phyloP scores from a whole-genome alignment of 2,113 vertebrate genomes.

The Hyperoodon ampullatus region DNA sequence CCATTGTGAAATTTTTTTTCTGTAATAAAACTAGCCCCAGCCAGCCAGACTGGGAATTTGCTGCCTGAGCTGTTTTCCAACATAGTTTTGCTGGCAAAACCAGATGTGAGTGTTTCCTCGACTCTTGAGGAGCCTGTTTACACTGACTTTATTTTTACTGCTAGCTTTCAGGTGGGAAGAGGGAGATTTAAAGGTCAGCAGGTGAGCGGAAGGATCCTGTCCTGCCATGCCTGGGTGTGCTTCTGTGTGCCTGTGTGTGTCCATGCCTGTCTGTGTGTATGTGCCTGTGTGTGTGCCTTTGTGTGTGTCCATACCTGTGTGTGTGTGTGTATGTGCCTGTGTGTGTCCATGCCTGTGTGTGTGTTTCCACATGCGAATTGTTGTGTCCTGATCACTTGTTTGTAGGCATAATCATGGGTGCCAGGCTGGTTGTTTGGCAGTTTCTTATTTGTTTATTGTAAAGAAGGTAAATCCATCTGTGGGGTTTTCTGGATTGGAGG shows the following conservation, averaged over 20 bases:
- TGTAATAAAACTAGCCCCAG: conserved; percentile 44
- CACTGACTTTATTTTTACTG: conserved; percentile 63
- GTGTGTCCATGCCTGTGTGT: accelerated
- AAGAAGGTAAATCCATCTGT: conserved; percentile 79
- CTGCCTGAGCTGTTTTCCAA: conserved; percentile 33
- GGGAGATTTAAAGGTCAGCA: conserved; percentile 50
- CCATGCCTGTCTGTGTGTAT: too few relatives aligned
- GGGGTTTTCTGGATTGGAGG: conserved; percentile 67
- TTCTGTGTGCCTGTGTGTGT: not conserved
- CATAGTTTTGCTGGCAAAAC: conserved; percentile 50
- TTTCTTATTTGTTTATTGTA: conserved; percentile 83
- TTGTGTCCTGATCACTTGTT: conserved; percentile 22
- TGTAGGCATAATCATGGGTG: not conserved
- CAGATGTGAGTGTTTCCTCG: conserved; percentile 10
- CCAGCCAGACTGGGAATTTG: conserved; percentile 55
- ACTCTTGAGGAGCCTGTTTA: conserved; percentile 37
- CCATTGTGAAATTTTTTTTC: not conserved
- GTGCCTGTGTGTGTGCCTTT: too few relatives aligned
- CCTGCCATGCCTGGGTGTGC: not conserved
- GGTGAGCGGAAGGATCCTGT: conserved; percentile 17
- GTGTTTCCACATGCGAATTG: conserved; percentile 40
- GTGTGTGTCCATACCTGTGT: too few relatives aligned
- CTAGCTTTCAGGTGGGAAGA: conserved; percentile 54
- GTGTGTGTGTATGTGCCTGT: not conserved
- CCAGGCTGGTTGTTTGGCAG: conserved; percentile 71